Evolutionary conservation across 2,797 vertebrate species (phyloP), one percentile per base, ranked within the genome.

Genomic region (Novumbra hubbsi): DNA sequence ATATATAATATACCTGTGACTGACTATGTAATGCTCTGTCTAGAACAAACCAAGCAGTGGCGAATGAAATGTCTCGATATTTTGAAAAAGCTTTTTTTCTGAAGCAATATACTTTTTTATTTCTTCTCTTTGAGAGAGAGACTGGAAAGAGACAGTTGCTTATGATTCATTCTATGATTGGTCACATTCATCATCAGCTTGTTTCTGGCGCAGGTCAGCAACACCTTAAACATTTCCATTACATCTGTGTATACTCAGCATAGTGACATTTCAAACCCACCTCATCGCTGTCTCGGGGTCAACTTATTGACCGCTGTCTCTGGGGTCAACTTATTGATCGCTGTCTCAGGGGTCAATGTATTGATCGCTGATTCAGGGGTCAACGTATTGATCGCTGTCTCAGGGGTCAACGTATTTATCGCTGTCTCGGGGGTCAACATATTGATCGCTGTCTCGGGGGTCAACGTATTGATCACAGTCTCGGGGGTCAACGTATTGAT

Each of bases 21-120:
- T 85, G 87, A 90, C 85, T 79, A 88, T 88, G 86, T 89, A 91
- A 87, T 88, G 88, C 88, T 92, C 85, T 89, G 90, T 92, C 88
- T 82, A 88, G 89, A 60, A 92, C 87, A 73, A 87, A 85, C 86
- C 63, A 70, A 89, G 80, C 89, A 86, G 85, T 74, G 84, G 83
- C 78, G 83, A 92, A 88, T 90, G 88, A 90, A 88, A 89, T 87
- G 85, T 91, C 88, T 91, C 88, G 86, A 82, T 85, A 87, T 86
- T 84, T 75, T 81, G 85, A 84, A 86, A 82, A 70, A 77, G 73
- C 77, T 2, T n/a, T 81, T 92, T 76, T 92, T 92, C 90, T 91
- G 83, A 91, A 91, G 90, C 91, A 92, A 92, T 91, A 92, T 88
- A 90, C 90, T 92, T 92, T 92, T 90, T 90, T 89, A 88, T 88